Evolutionary conservation across 2,113 vertebrate genomes (phyloP).

Genomic region (zebrafish (Danio rerio)): DNA sequence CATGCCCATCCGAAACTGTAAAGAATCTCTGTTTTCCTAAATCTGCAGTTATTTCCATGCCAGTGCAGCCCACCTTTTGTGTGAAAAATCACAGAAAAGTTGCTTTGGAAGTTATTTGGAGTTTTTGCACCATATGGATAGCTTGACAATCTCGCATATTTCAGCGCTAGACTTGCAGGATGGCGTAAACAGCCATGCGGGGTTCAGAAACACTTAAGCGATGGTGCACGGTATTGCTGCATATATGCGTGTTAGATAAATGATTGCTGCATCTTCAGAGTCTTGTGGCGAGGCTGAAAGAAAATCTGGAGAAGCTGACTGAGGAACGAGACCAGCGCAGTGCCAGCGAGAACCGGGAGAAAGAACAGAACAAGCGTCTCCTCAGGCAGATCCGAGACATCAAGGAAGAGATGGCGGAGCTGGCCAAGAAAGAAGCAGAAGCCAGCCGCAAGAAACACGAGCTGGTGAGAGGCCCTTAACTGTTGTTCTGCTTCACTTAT

Average conservation of each 20-base stretch:
- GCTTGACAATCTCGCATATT: conserved; percentile 1
- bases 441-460: conserved; percentile 97
- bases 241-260: neutral
- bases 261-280: conserved; percentile 70
- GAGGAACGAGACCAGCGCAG: conserved; percentile 91
- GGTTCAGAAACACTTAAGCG: neutral
- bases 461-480: conserved; percentile 77
- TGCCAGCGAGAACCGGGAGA: conserved; percentile 89
- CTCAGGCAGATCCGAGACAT: conserved; percentile 91
- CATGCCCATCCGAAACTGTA: neutral
- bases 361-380: conserved; percentile 94
- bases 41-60: conserved; percentile 13
- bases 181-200: neutral
- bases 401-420: conserved; percentile 93
- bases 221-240: neutral
- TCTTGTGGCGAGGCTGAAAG: conserved; percentile 89
- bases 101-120: conserved; percentile 31
- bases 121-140: conserved; percentile 28
- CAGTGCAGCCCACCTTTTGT: conserved; percentile 1
- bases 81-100: conserved; percentile 30
- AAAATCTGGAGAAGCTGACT: conserved; percentile 94
- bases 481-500: neutral
- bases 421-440: conserved; percentile 92
- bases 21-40: conserved; percentile 12
- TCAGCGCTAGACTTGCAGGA: neutral